Base-by-base conservation (phyloP, 2,888 invertebrate species). In the Drosophila nr. perissopoda region DNA sequence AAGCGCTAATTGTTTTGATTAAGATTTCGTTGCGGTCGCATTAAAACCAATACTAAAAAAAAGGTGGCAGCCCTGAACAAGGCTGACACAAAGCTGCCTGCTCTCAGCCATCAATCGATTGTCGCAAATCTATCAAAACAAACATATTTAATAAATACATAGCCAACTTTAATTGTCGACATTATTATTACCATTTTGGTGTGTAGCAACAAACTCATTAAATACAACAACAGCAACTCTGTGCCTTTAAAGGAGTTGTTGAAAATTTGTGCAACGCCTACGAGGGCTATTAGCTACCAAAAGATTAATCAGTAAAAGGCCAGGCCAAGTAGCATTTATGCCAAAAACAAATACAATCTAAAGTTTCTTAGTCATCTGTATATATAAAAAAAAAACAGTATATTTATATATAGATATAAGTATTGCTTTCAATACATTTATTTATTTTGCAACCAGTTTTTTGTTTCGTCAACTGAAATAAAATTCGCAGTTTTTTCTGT, bases 1-100 rank as follows among this genome's bases (percentile, higher is more conserved):
- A 83, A 56, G 77, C 75, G 87, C 76, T 89, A 89, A 85, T 89
- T 85, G 87, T 79, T 84, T 79, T 63, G 76, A 86, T 88, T 85
- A 83, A 65, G 62, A 58, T 51, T 69, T 64, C 54, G 66, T 59
- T 66, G 62, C 42, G 63, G 69, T 58, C 62, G 61, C 69, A 76
- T 75, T 80, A 63, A 75, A 79, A 16, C 21, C 10, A 51, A 33
- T 58, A 27, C 33, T 38, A 27, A 33, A 40, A n/a, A 13, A 42
- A 11, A 16, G 18, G 48, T 34, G 69, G 33, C 58, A 62, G 51
- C 76, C 27, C 61, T 42, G 16, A 21, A 6, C 36, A 29, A 8
- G 16, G 33, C 45, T 53, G 70, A 73, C 53, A 34, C 4, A 58
- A 63, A 73, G 62, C 72, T 76, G 62, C 13, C 29, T 69, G 70